Base-by-base conservation (phyloP, 2,113 vertebrate genomes). In the Austrofundulus limnaeus region DNA sequence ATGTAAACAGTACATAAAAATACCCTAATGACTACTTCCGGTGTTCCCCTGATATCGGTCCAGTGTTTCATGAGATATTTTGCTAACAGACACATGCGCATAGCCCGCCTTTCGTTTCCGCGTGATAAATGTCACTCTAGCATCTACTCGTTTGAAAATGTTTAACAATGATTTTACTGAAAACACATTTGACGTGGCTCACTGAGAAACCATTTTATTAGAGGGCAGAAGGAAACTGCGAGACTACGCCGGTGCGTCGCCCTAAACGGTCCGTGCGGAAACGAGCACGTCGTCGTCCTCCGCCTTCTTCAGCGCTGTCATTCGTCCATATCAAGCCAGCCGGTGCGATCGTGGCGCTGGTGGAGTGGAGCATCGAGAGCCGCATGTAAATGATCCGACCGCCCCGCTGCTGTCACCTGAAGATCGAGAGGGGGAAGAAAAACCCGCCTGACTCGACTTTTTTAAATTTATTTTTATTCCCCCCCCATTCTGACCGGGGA, bases 281-380 rank as follows among this genome's bases (percentile, higher is more conserved):
- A 92, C 89, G 90, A 90, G 88, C 28, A 55, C 74, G 61, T 59
- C 72, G 66, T 61, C 70, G 65, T 78, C 67, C 41, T 49, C 49
- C n/a, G n/a, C n/a, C n/a, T n/a, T n/a, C 70, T 51, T 67, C 2
- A 42, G 50, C 68, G 76, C 88, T 90, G 88, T 90, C 88, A 91
- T 90, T 91, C 83, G 88, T 87, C 76, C 77, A 71, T 62, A 50
- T 60, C 63, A 48, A 83, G 58, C 65, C 84, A 72, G 85, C 78
- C 85, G 83, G 84, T 89, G 78, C 14, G 87, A 85, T 88, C 89
- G 91, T 92, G 91, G 81, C 88, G 73, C 67, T 64, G 81, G 62
- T 68, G 68, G 87, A 91, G 84, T 89, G 88, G 87, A 90, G 78
- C 85, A 78, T 73, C 62, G 15, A 53, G 72, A 80, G 76, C 69